Conservation (phyloP, 2,888 invertebrate species). For the Lathronympha strigana region DNA sequence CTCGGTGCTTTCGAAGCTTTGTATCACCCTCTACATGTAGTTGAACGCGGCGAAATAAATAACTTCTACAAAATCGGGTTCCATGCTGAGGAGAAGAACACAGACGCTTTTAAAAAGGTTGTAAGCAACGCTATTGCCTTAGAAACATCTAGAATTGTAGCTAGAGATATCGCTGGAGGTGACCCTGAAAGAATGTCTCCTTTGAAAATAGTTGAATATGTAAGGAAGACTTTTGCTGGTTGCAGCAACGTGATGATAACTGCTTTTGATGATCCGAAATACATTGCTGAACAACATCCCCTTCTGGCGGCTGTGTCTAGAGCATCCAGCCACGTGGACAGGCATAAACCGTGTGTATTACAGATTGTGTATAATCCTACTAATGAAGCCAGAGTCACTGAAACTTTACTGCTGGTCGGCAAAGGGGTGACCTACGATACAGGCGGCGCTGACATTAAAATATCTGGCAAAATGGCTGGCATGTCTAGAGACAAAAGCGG, state of each 20-base stretch:
- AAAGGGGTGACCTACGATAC: conserved; percentile 95
- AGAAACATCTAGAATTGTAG: conserved; percentile 86
- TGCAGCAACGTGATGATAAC: conserved; percentile 85
- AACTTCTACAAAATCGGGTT: conserved; percentile 87
- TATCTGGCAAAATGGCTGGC: conserved; percentile 88
- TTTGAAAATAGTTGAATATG: conserved; percentile 89
- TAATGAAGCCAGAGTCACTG: conserved; percentile 75
- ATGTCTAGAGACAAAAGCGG: conserved; percentile 97
- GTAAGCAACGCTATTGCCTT: conserved; percentile 85
- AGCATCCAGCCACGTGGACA: conserved; percentile 87
- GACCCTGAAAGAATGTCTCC: conserved; percentile 97
- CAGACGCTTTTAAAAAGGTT: conserved; percentile 82
- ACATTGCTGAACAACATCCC: conserved; percentile 90
- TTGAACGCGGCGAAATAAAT: conserved; percentile 85
- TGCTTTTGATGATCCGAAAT: conserved; percentile 84
- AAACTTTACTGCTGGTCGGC: conserved; percentile 92
- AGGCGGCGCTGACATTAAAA: conserved; percentile 91
- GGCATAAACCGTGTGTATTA: conserved; percentile 86
- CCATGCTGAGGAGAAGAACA: conserved; percentile 81
- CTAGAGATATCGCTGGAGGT: conserved; percentile 86
- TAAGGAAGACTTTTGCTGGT: conserved; percentile 85
- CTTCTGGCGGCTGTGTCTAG: conserved; percentile 89
- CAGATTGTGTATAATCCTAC: conserved; percentile 87
- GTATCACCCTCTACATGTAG: conserved; percentile 92
- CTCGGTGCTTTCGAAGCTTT: conserved; percentile 94